Evolutionary conservation across 2,797 vertebrate species (phyloP).

Genomic region (Brachymystax lenok): DNA sequence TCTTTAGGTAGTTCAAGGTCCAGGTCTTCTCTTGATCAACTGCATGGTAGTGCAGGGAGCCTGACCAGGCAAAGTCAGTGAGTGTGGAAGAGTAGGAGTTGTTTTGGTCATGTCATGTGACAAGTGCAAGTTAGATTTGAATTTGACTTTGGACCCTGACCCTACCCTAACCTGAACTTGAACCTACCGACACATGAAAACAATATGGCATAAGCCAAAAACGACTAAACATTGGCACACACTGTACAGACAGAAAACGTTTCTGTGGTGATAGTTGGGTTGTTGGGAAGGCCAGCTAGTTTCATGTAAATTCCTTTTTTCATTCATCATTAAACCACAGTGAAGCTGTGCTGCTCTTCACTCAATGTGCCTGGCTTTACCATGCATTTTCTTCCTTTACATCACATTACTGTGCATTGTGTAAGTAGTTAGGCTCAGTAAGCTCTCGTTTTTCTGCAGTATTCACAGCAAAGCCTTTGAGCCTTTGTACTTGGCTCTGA

Average conservation of each 20-base stretch:
- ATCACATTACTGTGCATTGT: constrained; percentile 46
- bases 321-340: constrained; percentile 43
- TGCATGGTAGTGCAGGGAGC: neutral
- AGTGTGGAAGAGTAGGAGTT: neutral
- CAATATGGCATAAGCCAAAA: constrained; percentile 14
- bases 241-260: neutral
- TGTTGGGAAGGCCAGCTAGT: constrained; percentile 9
- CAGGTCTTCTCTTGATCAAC: neutral
- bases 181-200: constrained; percentile 6
- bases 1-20: neutral
- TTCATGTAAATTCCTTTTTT: constrained; percentile 42
- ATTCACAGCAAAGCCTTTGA: constrained; percentile 58
- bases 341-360: constrained; percentile 20
- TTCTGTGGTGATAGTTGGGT: neutral
- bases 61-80: neutral
- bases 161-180: too few species aligned
- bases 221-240: neutral
- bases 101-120: neutral
- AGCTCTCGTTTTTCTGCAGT: constrained; percentile 49
- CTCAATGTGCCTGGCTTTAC: constrained; percentile 21
- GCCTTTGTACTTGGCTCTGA: constrained; percentile 48
- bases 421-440: constrained; percentile 40
- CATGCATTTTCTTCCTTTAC: constrained; percentile 17
- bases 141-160: too few species aligned
- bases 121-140: neutral